Base-by-base conservation (phyloP, 2,888 invertebrate species). In the Eristalinus aeneus region DNA sequence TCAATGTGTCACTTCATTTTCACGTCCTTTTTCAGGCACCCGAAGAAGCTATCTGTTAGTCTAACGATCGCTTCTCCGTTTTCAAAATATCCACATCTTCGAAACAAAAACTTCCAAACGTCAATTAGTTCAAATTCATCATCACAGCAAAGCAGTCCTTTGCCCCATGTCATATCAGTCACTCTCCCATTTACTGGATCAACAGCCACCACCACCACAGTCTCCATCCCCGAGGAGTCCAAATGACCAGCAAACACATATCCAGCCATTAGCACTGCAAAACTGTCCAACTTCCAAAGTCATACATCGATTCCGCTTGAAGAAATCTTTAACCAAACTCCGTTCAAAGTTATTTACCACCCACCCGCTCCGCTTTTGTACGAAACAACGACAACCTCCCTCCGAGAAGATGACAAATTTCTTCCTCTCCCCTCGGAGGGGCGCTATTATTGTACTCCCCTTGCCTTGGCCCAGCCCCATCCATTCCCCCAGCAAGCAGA, bases 321-420 rank as follows among this genome's bases (percentile, higher is more conserved):
- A 54, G 63, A 39, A 71, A 71, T 71, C 71, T 71, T 58, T 10
- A 16, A 12, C 60, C 4, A 27, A 71, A 71, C 39, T 71, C 46
- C 12, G 16, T 12, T 0, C 12, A 2, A 22, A 61, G 22, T n/a
- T 27, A 27, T 58, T 36, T 27, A 16, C 22, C 32, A 4, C 39
- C 16, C 34, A 31, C 64, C 20, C 67, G 36, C 46, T 53, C 67
- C 56, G 73, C 74, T 73, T 63, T 53, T 27, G 73, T 67, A 75
- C 71, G 23, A 72, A 72, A 68, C 67, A 75, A 80, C 22, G 23
- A 68, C 67, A 75, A 80, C 22, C 12, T 27, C 64, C 72, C 53
- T 56, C 46, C 46, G 32, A 63, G 46, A n/a, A 46, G 67, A 77
- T 78, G 79, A 84, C 74, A 79, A 84, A 74, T 74, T 84, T 36